phyloP scores from a whole-genome alignment of 2,113 vertebrate species.

The Grallaria varia region DNA sequence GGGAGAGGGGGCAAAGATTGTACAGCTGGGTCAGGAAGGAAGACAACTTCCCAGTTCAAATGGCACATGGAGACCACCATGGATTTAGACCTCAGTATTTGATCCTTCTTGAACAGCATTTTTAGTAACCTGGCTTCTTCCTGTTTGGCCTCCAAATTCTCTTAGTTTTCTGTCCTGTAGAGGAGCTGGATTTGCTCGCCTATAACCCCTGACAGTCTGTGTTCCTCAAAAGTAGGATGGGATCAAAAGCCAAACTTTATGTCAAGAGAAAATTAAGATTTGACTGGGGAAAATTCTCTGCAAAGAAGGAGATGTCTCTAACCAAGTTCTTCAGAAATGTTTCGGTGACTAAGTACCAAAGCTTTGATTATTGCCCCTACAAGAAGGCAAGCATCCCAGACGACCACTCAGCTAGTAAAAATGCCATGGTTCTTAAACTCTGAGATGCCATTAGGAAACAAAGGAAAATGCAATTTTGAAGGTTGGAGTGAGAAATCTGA shows the following conservation, averaged over 20 bases:
- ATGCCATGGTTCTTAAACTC: neutral
- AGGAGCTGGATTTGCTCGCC: neutral
- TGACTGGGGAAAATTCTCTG: neutral
- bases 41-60: neutral
- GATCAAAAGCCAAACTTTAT: neutral
- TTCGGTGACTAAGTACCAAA: neutral
- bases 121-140: neutral
- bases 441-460: neutral
- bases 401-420: neutral
- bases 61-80: neutral
- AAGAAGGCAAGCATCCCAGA: neutral
- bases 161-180: neutral
- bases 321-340: neutral
- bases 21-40: neutral
- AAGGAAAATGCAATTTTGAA: neutral
- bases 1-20: neutral
- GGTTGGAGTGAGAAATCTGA: neutral
- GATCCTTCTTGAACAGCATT: neutral
- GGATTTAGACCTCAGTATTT: neutral
- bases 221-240: neutral
- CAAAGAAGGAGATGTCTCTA: neutral
- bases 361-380: neutral
- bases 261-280: neutral
- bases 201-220: neutral
- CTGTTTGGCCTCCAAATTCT: neutral